Conservation (phyloP, 2,113 vertebrate genomes). For the Dicentrarchus labrax region DNA sequence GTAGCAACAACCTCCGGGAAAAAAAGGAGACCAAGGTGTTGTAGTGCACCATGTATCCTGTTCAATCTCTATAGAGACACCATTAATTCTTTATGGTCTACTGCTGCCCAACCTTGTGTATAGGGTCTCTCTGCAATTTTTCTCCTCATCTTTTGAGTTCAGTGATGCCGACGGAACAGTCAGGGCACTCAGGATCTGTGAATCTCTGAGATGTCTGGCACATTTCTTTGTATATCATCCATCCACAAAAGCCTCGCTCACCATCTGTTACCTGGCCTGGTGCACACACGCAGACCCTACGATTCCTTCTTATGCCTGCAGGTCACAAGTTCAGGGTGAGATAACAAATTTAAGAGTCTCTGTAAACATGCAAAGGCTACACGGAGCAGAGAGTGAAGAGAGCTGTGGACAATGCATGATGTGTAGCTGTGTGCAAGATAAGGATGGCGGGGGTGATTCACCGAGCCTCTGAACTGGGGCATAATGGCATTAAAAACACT, state of each 20-base stretch:
- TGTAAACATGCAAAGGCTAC: conserved; percentile 64
- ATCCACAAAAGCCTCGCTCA: neutral
- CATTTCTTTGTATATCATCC: conserved; percentile 37
- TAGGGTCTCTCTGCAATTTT: conserved; percentile 51
- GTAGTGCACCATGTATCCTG: conserved; percentile 54
- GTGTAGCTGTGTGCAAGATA: conserved; percentile 38
- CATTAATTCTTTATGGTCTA: conserved; percentile 79
- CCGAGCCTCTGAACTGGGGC: conserved; percentile 50
- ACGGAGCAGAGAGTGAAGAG: neutral
- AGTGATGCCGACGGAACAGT: conserved; percentile 58
- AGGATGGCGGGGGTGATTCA: conserved; percentile 47
- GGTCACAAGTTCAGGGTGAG: conserved; percentile 77
- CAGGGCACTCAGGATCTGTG: conserved; percentile 55
- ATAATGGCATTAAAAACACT: conserved; percentile 69
- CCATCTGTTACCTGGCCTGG: conserved; percentile 26
- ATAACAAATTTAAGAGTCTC: conserved; percentile 79
- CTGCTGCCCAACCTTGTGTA: conserved; percentile 63
- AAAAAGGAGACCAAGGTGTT: conserved; percentile 53
- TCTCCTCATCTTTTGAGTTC: conserved; percentile 56
- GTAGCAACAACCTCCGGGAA: conserved; percentile 45
- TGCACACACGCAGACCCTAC: neutral
- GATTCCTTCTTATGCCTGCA: conserved; percentile 8
- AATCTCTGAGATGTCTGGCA: conserved; percentile 32
- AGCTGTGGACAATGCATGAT: conserved; percentile 46
- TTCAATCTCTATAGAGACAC: conserved; percentile 65